phyloP scores from a whole-genome alignment of 2,888 invertebrate genomes.

The Formica aserva region DNA sequence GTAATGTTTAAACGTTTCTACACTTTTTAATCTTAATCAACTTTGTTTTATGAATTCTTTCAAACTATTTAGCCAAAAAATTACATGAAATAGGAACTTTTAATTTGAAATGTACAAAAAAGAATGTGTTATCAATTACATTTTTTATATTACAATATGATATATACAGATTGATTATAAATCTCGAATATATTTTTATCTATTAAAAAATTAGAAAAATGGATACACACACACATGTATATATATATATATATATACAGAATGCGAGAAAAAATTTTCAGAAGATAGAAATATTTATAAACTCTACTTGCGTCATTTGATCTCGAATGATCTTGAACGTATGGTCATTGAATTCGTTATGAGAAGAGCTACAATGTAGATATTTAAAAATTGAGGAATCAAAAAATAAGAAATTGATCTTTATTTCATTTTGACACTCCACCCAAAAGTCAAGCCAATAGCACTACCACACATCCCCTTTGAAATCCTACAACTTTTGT shows the following conservation, averaged over 20 bases:
- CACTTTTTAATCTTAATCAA: slow-evolving; percentile 31
- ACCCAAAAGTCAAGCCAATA: too few species aligned
- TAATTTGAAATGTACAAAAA: neutral
- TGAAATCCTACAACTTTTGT: too few species aligned
- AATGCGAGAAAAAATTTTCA: too few species aligned
- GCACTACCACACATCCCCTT: too few species aligned
- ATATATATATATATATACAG: neutral
- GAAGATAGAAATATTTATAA: too few species aligned
- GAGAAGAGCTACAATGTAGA: too few species aligned
- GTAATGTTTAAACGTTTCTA: slow-evolving; percentile 6
- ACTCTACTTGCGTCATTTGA: too few species aligned
- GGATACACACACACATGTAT: neutral
- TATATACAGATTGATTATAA: neutral
- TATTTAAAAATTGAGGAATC: too few species aligned
- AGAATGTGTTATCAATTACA: neutral
- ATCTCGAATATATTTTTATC: neutral
- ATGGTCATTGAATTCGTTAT: too few species aligned
- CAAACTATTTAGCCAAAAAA: neutral
- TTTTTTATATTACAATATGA: neutral
- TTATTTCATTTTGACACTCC: too few species aligned
- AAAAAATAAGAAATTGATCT: too few species aligned
- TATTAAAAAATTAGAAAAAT: neutral
- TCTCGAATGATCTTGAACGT: too few species aligned
- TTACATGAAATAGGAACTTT: neutral
- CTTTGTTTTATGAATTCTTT: neutral